Percentiles rank a stretch among this genome's conserved stretches.
phyloP scores from a whole-genome alignment of 2,797 vertebrate species.

The Clarias fuscus region DNA sequence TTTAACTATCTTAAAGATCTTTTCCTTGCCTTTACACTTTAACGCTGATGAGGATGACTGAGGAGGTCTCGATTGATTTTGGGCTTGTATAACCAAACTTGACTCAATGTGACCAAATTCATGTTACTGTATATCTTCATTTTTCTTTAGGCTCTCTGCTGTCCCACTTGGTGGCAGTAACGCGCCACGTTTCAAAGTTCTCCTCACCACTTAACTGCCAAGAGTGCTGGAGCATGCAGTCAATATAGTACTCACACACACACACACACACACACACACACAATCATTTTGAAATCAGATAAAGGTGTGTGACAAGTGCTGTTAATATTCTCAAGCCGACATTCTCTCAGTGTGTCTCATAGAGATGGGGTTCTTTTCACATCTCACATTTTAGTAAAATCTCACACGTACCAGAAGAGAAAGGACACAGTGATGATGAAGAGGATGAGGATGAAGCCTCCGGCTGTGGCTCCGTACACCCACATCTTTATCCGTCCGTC shows the following conservation, averaged over 20 bases:
- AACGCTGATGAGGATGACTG: too few relatives aligned
- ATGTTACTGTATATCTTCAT: too few relatives aligned
- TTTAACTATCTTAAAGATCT: background rate
- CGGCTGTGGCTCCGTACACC: conserved; percentile 92
- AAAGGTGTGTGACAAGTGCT: conserved; percentile 32
- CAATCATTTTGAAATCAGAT: conserved; percentile 33
- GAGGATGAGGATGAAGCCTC: conserved; percentile 88
- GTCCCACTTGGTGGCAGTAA: conserved; percentile 57
- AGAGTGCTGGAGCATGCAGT: background rate
- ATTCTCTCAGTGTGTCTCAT: background rate
- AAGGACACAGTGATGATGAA: conserved; percentile 90
- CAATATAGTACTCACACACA: conserved; percentile 8
- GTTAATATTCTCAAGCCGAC: conserved; percentile 25
- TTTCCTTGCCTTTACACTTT: background rate
- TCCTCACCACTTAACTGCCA: background rate
- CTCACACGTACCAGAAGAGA: conserved; percentile 88
- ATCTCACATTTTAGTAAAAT: background rate
- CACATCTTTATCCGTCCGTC: conserved; percentile 95
- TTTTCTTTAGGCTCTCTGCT: background rate
- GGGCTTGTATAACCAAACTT: background rate
- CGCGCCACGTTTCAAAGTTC: background rate
- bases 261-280: conserved; percentile 7
- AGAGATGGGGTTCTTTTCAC: background rate
- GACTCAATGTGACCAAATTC: background rate
- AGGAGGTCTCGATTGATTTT: background rate